Evolutionary conservation across 1,140 invertebrate species (phyloP).

Genomic region (Planococcus citri): DNA sequence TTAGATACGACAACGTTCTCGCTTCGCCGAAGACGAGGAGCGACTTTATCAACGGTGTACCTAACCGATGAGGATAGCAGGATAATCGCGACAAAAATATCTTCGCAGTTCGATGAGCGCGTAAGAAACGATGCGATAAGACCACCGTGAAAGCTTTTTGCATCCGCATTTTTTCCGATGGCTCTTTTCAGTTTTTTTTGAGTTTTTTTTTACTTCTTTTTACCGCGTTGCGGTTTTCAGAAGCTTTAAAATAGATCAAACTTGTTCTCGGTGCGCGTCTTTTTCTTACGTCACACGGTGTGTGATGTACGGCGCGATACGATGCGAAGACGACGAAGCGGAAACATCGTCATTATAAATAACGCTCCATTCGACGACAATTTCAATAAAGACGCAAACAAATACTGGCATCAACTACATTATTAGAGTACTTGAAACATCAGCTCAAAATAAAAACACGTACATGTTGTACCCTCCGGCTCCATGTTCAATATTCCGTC

Average conservation of each 20-base stretch:
- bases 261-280: too few species aligned
- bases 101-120: background rate
- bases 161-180: background rate
- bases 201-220: background rate
- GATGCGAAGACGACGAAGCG: conserved; percentile 1
- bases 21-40: too few species aligned
- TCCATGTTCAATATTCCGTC: background rate
- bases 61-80: too few species aligned
- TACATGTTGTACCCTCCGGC: background rate
- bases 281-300: background rate
- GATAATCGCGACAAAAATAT: background rate
- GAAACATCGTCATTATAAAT: conserved; percentile 12
- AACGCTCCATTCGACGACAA: background rate
- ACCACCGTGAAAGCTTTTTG: background rate
- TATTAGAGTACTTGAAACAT: background rate
- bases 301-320: too few species aligned
- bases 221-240: too few species aligned
- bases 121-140: background rate
- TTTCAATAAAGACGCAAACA: conserved; percentile 7
- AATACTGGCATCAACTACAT: background rate
- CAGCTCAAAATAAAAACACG: background rate
- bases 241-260: conserved; percentile 15
- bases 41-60: too few species aligned
- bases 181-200: background rate
- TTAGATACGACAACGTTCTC: too few species aligned